Evolutionary conservation across 2,113 vertebrate species (phyloP).

Genomic region (Pardalotus punctatus): DNA sequence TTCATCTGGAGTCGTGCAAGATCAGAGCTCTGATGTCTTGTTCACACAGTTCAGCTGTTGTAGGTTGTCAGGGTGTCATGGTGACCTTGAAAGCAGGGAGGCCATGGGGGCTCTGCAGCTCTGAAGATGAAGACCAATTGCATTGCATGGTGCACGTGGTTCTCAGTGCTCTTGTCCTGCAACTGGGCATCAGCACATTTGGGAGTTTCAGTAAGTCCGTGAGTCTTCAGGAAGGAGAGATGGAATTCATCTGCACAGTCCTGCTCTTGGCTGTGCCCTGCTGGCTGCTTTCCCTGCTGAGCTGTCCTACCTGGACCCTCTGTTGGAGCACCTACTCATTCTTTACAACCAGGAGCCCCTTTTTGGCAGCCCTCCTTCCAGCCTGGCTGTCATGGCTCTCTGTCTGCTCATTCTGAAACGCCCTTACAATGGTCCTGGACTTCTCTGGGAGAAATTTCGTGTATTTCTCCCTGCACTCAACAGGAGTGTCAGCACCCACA

Average conservation of each 20-base stretch:
- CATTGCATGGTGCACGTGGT: neutral
- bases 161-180: neutral
- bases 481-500: neutral
- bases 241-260: neutral
- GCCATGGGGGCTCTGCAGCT: neutral
- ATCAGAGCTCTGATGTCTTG: constrained; percentile 11
- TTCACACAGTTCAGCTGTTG: neutral
- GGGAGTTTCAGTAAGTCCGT: neutral
- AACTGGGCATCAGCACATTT: neutral
- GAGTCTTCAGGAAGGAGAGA: neutral
- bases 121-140: neutral
- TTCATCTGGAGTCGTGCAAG: neutral
- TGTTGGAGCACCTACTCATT: neutral
- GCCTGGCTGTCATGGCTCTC: neutral
- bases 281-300: neutral
- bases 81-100: neutral
- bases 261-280: neutral
- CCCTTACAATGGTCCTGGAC: neutral
- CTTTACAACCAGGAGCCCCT: neutral
- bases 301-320: neutral
- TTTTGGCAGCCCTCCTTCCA: neutral
- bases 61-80: neutral
- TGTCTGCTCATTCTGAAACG: neutral
- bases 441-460: neutral
- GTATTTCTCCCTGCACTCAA: neutral